Percentiles rank a stretch among this genome's conserved stretches.
These are phyloP conservation scores for Tinea trinotella DNA, from an alignment of 2,888 invertebrate species.

Conservation along the genomic window DNA sequence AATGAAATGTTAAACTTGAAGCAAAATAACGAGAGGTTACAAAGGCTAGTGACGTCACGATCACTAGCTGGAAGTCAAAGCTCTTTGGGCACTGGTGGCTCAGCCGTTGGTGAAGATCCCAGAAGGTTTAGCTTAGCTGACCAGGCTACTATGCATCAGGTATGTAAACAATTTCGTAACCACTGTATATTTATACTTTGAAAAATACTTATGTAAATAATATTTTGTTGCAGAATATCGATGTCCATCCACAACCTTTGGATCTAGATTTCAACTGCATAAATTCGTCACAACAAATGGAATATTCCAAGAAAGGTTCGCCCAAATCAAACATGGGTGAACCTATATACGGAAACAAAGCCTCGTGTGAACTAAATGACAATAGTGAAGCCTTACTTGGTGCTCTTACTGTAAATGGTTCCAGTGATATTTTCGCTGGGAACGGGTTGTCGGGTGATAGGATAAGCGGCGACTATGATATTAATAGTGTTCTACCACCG, in stretches of 20 bases:
- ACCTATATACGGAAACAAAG: constrained; percentile 65
- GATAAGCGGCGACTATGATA: constrained; percentile 64
- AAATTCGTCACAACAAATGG: constrained; percentile 58
- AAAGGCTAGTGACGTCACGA: constrained; percentile 83
- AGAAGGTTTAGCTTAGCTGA: constrained; percentile 75
- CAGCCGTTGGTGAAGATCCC: constrained; percentile 63
- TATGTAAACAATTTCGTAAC: constrained; percentile 25
- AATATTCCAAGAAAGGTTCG: constrained; percentile 57
- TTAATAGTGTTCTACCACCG: constrained; percentile 61
- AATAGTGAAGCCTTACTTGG: constrained; percentile 52
- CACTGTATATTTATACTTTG: background rate
- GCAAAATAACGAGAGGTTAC: constrained; percentile 95
- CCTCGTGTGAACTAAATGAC: constrained; percentile 55
- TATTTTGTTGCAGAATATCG: constrained; percentile 29
- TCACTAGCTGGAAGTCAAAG: constrained; percentile 75
- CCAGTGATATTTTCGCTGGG: constrained; percentile 53
- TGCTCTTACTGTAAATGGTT: constrained; percentile 44
- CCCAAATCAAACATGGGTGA: constrained; percentile 57
- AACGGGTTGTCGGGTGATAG: constrained; percentile 55
- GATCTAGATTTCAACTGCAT: constrained; percentile 67
- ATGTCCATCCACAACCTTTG: constrained; percentile 60
- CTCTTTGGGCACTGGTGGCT: constrained; percentile 67
- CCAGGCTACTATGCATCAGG: constrained; percentile 64
- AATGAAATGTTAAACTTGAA: constrained; percentile 97
- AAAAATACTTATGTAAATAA: background rate